Percentiles rank a stretch among this genome's conserved stretches.
Evolutionary conservation across 2,113 vertebrate species (phyloP).

Genomic region (Glaucidium brasilianum): DNA sequence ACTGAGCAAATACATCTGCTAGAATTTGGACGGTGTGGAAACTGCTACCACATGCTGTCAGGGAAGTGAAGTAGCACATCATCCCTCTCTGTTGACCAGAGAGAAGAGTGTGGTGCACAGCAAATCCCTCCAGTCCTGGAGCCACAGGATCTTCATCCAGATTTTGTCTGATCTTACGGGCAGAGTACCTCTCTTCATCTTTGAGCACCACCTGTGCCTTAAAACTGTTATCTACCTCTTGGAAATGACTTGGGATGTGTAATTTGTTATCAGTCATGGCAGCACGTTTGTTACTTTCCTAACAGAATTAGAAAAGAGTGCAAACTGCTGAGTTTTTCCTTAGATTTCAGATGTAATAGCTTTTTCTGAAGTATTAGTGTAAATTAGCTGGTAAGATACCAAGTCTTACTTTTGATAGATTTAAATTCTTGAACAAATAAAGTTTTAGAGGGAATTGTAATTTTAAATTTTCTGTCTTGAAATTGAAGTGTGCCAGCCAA

Average conservation of each 20-base stretch:
- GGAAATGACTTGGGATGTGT: not conserved
- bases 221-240: not conserved
- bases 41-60: fast-evolving
- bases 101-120: not conserved
- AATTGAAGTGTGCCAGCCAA: not conserved
- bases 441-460: not conserved
- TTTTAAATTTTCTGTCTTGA: not conserved
- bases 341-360: not conserved
- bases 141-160: not conserved
- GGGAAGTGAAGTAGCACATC: not conserved
- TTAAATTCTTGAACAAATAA: not conserved
- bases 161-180: not conserved
- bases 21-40: not conserved
- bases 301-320: not conserved
- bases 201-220: not conserved
- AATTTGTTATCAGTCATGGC: not conserved
- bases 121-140: not conserved
- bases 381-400: not conserved
- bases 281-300: not conserved
- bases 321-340: not conserved
- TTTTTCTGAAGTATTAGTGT: not conserved
- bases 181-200: not conserved
- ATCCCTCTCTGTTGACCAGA: not conserved
- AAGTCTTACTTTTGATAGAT: not conserved
- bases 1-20: not conserved